Evolutionary conservation across 2,113 vertebrate species (phyloP).

Genomic region (Jaculus jaculus): DNA sequence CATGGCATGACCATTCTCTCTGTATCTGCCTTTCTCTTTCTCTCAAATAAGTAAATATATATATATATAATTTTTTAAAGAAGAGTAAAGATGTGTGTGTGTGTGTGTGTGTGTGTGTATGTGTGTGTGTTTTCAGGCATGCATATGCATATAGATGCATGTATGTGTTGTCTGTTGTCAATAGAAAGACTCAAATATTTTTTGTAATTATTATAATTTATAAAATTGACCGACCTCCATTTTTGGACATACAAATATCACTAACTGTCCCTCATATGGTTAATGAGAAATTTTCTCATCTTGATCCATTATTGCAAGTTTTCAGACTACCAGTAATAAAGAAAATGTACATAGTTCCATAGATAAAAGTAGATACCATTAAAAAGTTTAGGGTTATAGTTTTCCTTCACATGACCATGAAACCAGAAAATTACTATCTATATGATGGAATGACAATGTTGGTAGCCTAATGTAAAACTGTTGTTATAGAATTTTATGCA

Average conservation of each 20-base stretch:
- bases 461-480: not conserved
- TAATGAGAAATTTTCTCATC: not conserved
- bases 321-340: not conserved
- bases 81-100: no score
- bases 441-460: not conserved
- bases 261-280: not conserved
- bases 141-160: no score
- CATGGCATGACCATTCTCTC: no score
- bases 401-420: not conserved
- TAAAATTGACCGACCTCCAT: no score
- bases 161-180: no score
- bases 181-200: no score
- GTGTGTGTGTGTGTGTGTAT: no score
- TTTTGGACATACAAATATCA: not conserved
- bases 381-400: not conserved
- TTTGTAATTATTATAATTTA: no score
- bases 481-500: not conserved
- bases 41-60: no score
- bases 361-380: not conserved
- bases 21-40: no score
- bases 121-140: no score
- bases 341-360: not conserved
- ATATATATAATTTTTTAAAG: no score
- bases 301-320: not conserved
- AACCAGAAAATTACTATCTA: not conserved